Base-by-base conservation (phyloP, 2,797 vertebrate genomes). In the Melanogrammus aeglefinus region DNA sequence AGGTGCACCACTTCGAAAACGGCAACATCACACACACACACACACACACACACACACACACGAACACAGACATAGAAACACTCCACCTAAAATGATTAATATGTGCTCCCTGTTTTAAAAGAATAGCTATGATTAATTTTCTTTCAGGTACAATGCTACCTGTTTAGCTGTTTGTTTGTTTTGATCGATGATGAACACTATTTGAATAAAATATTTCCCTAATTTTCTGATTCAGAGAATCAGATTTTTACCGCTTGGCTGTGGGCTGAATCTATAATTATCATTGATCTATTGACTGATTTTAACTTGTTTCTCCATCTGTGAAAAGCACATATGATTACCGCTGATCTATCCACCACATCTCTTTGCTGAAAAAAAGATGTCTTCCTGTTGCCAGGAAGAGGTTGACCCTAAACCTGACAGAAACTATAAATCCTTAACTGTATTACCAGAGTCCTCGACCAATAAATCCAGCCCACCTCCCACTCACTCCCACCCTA, bases 51-150 rank as follows among this genome's bases (percentile, higher is more conserved):
- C 89, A 79, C 84, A 66, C 73, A 76, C 85, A 90, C 63, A 69
- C 24, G 27, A 24, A 90, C 81, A 74, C 14, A 16, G n/a, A 69
- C 72, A 75, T 84, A 73, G 77, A 83, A 82, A 89, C 88, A 92
- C 90, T 69, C 89, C 83, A 92, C 83, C 84, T 80, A 24, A 75
- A 79, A 87, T 92, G 90, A 94, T 93, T 94, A 93, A 92, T 92
- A 92, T 84, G 86, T 86, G 85, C 80, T 83, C 87, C 84, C 82
- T 75, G 79, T 91, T 88, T 92, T 87, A 88, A 90, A 90, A 89
- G 89, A 89, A 92, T 92, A 84, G 87, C 88, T 92, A 91, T 93
- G 91, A 94, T 95, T 93, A 93, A 93, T 94, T 91, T 87, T 93
- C 88, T 92, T 91, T 87, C 88, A 86, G 89, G 84, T 92, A 90